phyloP scores from a whole-genome alignment of 2,113 vertebrate species.

The Pithys albifrons region DNA sequence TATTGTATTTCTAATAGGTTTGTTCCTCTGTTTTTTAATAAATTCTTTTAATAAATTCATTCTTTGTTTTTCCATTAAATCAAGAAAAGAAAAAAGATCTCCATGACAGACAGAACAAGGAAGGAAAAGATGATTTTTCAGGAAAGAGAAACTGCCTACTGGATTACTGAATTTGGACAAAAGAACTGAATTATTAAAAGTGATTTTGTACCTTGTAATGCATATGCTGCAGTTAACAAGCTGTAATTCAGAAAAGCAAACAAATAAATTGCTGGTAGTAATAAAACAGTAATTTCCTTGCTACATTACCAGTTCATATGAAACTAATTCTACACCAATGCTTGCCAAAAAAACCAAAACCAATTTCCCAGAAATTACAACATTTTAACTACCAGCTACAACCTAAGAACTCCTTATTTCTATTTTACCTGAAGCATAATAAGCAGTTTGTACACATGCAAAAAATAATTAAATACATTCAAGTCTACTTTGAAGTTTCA shows the following conservation, averaged over 20 bases:
- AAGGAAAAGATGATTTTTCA: background rate
- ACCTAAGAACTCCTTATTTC: background rate
- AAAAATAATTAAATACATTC: background rate
- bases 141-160: background rate
- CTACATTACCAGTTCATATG: background rate
- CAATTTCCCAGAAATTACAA: background rate
- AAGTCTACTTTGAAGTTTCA: background rate
- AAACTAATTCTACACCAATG: background rate
- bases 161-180: background rate
- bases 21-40: background rate
- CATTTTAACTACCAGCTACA: background rate
- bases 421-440: background rate
- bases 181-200: background rate
- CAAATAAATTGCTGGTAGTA: background rate
- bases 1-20: background rate
- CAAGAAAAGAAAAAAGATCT: background rate
- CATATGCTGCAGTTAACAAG: background rate
- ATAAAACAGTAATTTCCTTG: background rate
- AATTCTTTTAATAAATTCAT: background rate
- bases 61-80: background rate
- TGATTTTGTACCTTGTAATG: background rate
- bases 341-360: background rate
- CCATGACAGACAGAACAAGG: background rate
- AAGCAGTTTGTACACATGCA: background rate
- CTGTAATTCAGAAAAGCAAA: background rate